Evolutionary conservation across 1,140 invertebrate genomes (phyloP).

Genomic region (Temnothorax nylanderi): DNA sequence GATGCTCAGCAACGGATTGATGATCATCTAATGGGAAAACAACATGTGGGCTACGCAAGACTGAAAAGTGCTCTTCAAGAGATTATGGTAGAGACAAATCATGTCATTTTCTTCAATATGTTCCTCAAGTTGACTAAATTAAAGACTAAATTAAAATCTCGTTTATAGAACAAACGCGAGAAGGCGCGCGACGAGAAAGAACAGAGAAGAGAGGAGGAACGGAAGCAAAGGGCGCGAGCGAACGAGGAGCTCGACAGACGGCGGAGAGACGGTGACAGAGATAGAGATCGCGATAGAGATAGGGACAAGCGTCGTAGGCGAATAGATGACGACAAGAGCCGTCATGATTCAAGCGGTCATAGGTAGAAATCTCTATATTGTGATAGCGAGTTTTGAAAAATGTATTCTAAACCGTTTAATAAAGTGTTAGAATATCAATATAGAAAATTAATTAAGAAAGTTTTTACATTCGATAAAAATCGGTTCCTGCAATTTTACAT

Average conservation of each 20-base stretch:
- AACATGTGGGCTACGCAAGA: conserved; percentile 96
- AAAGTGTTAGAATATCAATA: not conserved
- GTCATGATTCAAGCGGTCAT: conserved; percentile 78
- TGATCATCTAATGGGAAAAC: conserved; percentile 99
- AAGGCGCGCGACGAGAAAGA: conserved; percentile 90
- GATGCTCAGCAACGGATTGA: conserved; percentile 99
- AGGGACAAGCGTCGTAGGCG: conserved; percentile 83
- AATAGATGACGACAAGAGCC: conserved; percentile 81
- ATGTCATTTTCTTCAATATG: conserved; percentile 2
- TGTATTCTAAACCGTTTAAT: not conserved
- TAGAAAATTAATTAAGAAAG: not conserved
- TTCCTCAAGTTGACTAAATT: not conserved
- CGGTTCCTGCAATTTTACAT: not conserved
- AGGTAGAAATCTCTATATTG: conserved; percentile 68
- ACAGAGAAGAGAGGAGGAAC: conserved; percentile 88
- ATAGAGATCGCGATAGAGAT: conserved; percentile 81
- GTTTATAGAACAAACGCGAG: conserved; percentile 86
- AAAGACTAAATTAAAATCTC: conserved; percentile 27
- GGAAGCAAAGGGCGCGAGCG: conserved; percentile 85
- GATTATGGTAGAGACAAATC: conserved; percentile 81
- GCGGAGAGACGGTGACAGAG: conserved; percentile 78
- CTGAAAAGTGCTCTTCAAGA: conserved; percentile 90
- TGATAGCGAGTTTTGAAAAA: not conserved
- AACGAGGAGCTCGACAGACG: conserved; percentile 84
- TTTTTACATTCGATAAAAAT: not conserved